Base-by-base conservation (phyloP, 2,113 vertebrate species). In the Melanotaenia duboulayi region DNA sequence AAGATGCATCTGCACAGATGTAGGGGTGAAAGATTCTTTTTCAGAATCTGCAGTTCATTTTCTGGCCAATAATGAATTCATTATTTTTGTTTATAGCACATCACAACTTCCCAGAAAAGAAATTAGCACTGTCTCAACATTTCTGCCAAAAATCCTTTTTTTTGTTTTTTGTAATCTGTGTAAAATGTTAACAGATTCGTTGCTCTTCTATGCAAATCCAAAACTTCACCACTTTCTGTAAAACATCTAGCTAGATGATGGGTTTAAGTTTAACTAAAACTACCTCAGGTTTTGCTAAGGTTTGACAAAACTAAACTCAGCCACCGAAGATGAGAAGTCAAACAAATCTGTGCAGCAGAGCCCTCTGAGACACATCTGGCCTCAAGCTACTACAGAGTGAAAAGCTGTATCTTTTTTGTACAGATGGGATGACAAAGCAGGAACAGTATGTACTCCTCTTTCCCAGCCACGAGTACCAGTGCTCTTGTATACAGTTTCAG, bases 371-470 rank as follows among this genome's bases (percentile, higher is more conserved):
- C 4, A 79, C 71, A 65, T 82, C 62, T 70, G 71, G 59, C 59
- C 65, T 73, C 40, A 7, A 59, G 52, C 68, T 69, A 56, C 37
- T 64, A 1, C 64, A 64, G 39, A 78, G 25, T 7, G 22, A 71
- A 65, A 56, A 44, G 44, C 55, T 48, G 55, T 44, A 71, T 74
- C 75, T 52, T 75, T 56, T 68, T 44, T 57, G 59, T 46, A 51
- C 54, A 64, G 70, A 56, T 48, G 42, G 28, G 59, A 63, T 71
- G 59, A 81, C 52, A 71, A 76, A 71, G 72, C 61, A 74, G 72
- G 83, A 86, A 89, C 74, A 81, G 74, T 49, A 25, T 80, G 86
- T 88, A 8, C 85, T 80, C 23, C 35, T 57, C 55, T 56, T 17
- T 28, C 48, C 14, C 59, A 32, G 65, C 46, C 55, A 20, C 67